phyloP scores from a whole-genome alignment of 37 sponge, comb jelly and placozoan genomes.

The Corticium candelabrum region DNA sequence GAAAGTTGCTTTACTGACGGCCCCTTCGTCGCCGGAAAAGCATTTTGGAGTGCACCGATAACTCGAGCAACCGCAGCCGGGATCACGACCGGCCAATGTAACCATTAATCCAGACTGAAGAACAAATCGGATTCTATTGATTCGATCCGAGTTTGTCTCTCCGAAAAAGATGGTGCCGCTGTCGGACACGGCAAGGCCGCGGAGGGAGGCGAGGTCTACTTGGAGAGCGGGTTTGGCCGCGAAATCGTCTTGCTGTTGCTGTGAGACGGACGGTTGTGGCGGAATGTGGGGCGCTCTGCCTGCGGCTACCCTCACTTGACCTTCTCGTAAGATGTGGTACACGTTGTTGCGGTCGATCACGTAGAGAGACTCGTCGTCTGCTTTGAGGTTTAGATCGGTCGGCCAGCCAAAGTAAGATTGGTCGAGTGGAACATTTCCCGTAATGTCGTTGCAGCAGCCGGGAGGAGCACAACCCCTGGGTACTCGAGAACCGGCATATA shows the following conservation, averaged over 20 bases:
- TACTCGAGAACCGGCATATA: background rate
- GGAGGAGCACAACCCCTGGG: background rate
- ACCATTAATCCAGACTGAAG: background rate
- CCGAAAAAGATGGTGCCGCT: background rate
- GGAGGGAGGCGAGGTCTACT: background rate
- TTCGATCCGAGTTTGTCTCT: background rate
- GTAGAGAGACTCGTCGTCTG: conserved; percentile 2
- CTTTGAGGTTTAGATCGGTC: background rate
- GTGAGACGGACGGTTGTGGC: background rate
- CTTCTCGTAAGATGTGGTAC: background rate
- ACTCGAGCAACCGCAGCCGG: background rate
- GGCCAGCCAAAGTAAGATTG: background rate
- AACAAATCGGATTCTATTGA: background rate
- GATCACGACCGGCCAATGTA: background rate
- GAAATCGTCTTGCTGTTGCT: no score
- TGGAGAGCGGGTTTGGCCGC: background rate
- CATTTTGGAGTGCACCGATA: background rate
- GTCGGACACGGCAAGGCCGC: background rate
- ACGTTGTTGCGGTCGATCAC: background rate
- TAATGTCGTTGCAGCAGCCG: background rate
- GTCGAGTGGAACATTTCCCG: background rate
- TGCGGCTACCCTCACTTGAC: background rate
- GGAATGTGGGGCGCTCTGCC: background rate
- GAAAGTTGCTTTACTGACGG: background rate
- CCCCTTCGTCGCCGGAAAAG: background rate